Evolutionary conservation across 2,113 vertebrate genomes (phyloP).

Genomic region (Eidolon helvum): DNA sequence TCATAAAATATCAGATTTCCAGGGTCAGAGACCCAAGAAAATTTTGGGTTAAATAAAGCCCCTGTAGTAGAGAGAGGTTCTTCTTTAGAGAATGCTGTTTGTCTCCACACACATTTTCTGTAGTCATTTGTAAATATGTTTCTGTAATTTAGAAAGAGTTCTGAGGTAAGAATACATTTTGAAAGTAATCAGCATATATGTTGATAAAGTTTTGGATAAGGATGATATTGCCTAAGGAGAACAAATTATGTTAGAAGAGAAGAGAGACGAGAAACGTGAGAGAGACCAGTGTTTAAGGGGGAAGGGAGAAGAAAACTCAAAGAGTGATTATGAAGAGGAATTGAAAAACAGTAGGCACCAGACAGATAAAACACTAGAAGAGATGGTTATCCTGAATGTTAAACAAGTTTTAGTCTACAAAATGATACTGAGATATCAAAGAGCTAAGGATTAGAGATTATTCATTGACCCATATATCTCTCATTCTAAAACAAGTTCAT

Average conservation of each 20-base stretch:
- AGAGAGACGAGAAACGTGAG: neutral
- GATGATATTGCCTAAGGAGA: neutral
- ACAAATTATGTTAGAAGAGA: neutral
- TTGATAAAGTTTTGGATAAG: neutral
- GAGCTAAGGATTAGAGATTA: neutral
- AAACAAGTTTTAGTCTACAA: neutral
- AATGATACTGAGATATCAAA: neutral
- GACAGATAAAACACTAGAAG: neutral
- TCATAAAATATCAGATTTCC: neutral
- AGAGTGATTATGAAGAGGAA: neutral
- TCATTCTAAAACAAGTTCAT: neutral
- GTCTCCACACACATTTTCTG: neutral
- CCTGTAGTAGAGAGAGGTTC: neutral
- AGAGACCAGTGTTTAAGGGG: neutral
- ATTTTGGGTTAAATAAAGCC: neutral
- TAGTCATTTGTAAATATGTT: neutral
- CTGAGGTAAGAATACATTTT: neutral
- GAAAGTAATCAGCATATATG: neutral
- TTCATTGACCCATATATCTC: neutral
- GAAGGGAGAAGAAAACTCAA: neutral
- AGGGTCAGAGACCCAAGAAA: neutral
- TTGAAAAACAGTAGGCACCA: neutral
- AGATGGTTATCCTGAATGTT: neutral
- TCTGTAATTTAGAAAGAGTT: neutral
- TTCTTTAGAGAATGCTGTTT: neutral